Evolutionary conservation across 1,140 invertebrate genomes (phyloP), one percentile per base, ranked within the genome.

Genomic region (Drosophila ananassae): DNA sequence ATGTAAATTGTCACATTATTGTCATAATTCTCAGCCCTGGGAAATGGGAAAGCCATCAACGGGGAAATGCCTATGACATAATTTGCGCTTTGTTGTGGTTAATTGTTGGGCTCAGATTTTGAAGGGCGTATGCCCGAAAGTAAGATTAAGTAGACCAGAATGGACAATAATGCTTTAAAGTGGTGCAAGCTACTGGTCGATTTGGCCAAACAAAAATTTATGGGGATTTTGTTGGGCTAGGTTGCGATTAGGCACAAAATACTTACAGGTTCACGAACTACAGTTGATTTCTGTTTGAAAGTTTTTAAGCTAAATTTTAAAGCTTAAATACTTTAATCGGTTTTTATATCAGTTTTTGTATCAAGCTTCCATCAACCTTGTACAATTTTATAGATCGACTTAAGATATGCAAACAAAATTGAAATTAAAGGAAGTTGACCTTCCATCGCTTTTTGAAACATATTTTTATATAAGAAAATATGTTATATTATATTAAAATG

Each of bases 1-100:
- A 83, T 87, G 82, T 87, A 87, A 87, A 87, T 87, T 89, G 83
- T 87, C 83, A 89, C 83, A 89, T 87, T 87, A 79, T 83, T 89
- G 78, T 87, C 82, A 87, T 83, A 87, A 89, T 87, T 87, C 60
- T 68, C 53, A 57, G 78, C 34, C 71, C 41, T 71, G 60, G 66
- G 63, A 87, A 83, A 83, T 83, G 61, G 68, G 77, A 81, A 85
- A 85, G 60, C 71, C 82, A 87, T 81, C 66, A 81, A 66, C 74
- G 62, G 41, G 61, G 78, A 82, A 82, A 84, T 77, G 62, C 66
- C 64, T 67, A 87, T 85, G 78, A 82, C 82, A 85, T 85, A 82
- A 85, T 85, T 85, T 87, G 69, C 56, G 78, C 79, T 78, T 85
- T 87, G 78, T 87, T 85, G 82, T 85, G 82, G 82, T 85, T 85